A percentile compares a stretch with the other conserved stretches of the same genome.
phyloP scores from a whole-genome alignment of 1,140 invertebrate genomes.

The Forficula auricularia region DNA sequence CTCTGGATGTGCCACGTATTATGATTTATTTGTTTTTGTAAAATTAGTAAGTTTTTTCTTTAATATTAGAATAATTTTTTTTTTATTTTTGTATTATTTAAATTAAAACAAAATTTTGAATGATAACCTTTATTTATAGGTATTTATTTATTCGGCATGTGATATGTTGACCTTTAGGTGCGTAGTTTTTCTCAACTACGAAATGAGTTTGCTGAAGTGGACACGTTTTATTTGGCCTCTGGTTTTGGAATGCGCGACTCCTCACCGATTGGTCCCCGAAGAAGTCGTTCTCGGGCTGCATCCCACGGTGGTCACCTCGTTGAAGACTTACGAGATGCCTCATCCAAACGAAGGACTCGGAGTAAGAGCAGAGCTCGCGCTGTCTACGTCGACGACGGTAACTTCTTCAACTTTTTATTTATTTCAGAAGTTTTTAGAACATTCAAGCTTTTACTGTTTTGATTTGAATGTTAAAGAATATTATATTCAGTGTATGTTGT shows the following conservation, averaged over 20 bases:
- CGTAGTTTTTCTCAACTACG: conserved; percentile 79
- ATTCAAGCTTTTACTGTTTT: too few species aligned
- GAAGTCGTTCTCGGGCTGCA: conserved; percentile 42
- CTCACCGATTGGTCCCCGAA: conserved; percentile 30
- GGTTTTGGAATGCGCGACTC: conserved; percentile 35
- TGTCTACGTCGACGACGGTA: conserved; percentile 55
- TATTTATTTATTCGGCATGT: too few species aligned
- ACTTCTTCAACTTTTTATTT: conserved; percentile 9
- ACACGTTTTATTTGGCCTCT: conserved; percentile 70
- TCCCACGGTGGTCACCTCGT: conserved; percentile 5
- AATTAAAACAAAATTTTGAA: too few species aligned
- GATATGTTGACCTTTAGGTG: too few species aligned
- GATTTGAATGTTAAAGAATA: too few species aligned
- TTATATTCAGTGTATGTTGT: too few species aligned
- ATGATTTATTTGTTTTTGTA: too few species aligned
- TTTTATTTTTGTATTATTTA: too few species aligned
- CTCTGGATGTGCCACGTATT: too few species aligned
- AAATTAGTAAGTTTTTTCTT: too few species aligned
- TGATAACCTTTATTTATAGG: too few species aligned
- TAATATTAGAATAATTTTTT: too few species aligned
- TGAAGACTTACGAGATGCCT: conserved; percentile 6
- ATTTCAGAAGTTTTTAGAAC: background rate
- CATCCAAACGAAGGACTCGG: conserved; percentile 31
- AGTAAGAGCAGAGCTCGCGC: conserved; percentile 63
- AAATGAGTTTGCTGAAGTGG: conserved; percentile 77